Base-by-base conservation (phyloP, 2,888 invertebrate species). In the Toxonevra muliebris region DNA sequence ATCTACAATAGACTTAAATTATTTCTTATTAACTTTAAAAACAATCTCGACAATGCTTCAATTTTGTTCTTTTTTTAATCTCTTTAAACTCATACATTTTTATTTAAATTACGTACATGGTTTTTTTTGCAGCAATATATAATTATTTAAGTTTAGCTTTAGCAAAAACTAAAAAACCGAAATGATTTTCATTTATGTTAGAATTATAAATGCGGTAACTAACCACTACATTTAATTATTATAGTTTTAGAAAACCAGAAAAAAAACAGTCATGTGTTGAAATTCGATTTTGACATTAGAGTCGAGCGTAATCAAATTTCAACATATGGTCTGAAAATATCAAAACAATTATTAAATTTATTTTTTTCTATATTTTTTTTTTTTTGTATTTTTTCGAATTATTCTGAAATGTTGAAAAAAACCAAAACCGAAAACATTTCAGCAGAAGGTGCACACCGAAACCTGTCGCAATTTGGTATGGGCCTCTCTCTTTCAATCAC, bases 381-480 rank as follows among this genome's bases (percentile, higher is more conserved):
- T 53, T 53, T n/a, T 53, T 53, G 4, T n/a, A 4, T 48, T 48
- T 48, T 48, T 48, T 7, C 15, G 13, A n/a, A n/a, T 48, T 15
- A 8, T 48, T 7, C 15, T 48, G 13, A 41, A 42, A 45, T 61
- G 20, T 57, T 54, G n/a, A 30, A 30, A 30, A 30, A 30, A 30
- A 30, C 30, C 3, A 4, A 30, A 30, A 30, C 65, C 66, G 61
- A 53, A 57, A 63, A 71, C 66, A 68, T 70, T 66, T 76, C 81
- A 85, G 7, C 30, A 30, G 84, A 84, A 81, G 81, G 77, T 80
- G 83, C 82, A 84, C 83, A 82, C 83, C 80, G 85, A 85, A 79
- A 85, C 85, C 78, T 85, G 85, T 83, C 84, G 84, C 81, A 85
- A 84, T 80, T 83, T 85, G 85, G 85, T 85, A 85, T 82, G 82